phyloP scores from a whole-genome alignment of 2,113 vertebrate genomes.

The Nerophis ophidion region DNA sequence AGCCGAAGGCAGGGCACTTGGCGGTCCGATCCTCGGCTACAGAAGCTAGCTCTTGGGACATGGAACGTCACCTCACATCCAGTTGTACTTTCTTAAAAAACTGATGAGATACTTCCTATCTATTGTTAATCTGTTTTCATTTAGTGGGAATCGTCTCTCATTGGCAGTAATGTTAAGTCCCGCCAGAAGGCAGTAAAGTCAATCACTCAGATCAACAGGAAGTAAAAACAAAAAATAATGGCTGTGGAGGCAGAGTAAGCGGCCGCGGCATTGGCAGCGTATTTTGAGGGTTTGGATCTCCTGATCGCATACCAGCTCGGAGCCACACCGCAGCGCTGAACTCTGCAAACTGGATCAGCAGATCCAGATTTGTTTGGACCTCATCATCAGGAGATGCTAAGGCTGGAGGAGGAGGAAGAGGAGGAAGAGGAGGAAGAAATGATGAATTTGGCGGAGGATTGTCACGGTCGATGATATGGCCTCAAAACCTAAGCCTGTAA shows the following conservation, averaged over 20 bases:
- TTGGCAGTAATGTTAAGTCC: constrained; percentile 9
- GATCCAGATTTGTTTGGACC: constrained; percentile 30
- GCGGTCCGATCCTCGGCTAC: too few species aligned
- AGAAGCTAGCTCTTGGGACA: too few species aligned
- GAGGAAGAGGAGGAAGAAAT: constrained; percentile 32
- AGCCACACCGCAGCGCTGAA: constrained; percentile 44
- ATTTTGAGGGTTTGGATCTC: constrained; percentile 44
- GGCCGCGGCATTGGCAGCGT: constrained; percentile 22
- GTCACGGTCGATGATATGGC: too few species aligned
- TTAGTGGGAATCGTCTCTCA: constrained; percentile 17
- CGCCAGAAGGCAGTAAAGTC: constrained; percentile 12
- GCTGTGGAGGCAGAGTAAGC: constrained; percentile 15
- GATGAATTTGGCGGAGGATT: constrained; percentile 25
- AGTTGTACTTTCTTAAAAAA: too few species aligned
- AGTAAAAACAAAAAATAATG: constrained; percentile 17
- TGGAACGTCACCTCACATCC: too few species aligned
- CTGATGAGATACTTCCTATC: background rate
- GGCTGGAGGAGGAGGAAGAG: constrained; percentile 22
- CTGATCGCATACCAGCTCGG: constrained; percentile 45
- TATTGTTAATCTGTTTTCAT: constrained; percentile 34
- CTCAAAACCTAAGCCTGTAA: constrained; percentile 56
- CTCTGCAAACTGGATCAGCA: constrained; percentile 45
- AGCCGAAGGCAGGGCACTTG: too few species aligned
- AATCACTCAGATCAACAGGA: constrained; percentile 60
- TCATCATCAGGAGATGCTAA: constrained; percentile 21